Percentiles rank a stretch among this genome's conserved stretches.
These are phyloP conservation scores for Scyliorhinus canicula DNA, from an alignment of 2,797 vertebrate genomes.

Conservation along the genomic window DNA sequence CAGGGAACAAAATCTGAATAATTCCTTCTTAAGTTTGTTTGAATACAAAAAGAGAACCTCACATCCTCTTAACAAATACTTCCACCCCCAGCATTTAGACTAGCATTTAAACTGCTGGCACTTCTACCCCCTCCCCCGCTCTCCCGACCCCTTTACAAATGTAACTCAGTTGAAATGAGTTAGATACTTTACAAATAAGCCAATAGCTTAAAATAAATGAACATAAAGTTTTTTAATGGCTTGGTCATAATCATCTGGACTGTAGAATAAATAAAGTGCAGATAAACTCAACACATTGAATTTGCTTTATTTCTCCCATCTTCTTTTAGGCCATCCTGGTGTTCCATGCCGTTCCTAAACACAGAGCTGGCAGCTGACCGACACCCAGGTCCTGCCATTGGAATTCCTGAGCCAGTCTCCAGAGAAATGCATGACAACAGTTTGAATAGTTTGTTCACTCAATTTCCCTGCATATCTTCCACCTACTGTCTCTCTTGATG, in stretches of 20 bases:
- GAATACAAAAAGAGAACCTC: background rate
- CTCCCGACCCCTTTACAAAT: background rate
- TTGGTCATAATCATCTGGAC: background rate
- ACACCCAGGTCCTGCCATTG: background rate
- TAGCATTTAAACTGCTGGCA: background rate
- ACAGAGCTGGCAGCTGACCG: background rate
- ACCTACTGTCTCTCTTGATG: background rate
- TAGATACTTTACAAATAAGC: background rate
- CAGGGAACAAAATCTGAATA: background rate
- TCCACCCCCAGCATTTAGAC: too few species aligned
- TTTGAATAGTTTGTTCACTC: background rate
- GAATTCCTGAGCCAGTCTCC: background rate
- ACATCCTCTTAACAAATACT: background rate
- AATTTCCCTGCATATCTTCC: background rate
- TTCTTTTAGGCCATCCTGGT: background rate
- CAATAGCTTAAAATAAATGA: background rate
- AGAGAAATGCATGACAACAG: background rate
- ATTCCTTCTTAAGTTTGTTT: background rate
- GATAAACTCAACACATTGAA: background rate
- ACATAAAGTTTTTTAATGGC: background rate
- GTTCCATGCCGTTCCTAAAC: background rate
- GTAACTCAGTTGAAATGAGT: background rate
- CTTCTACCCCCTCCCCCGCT: too few species aligned
- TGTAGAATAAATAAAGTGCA: background rate
- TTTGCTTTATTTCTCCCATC: constrained; percentile 16